Percentiles rank a stretch among this genome's conserved stretches.
phyloP scores from a whole-genome alignment of 2,113 vertebrate species.

The Bos indicus region DNA sequence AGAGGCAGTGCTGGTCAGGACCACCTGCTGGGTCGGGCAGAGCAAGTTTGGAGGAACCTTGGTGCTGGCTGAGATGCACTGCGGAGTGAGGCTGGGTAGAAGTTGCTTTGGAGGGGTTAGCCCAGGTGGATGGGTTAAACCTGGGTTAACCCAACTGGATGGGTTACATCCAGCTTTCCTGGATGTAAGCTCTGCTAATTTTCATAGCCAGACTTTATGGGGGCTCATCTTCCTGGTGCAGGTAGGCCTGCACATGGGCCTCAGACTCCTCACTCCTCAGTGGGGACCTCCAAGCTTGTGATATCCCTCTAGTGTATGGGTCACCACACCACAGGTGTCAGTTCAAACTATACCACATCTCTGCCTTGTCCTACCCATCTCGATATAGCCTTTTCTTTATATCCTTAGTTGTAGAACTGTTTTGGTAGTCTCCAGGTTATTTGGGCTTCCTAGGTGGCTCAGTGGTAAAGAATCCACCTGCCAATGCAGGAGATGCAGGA shows the following conservation, averaged over 20 bases:
- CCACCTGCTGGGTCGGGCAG: not conserved
- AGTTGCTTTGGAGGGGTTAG: not conserved
- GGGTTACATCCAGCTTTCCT: not conserved
- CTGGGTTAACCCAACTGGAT: not conserved
- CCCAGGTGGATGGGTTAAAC: not conserved
- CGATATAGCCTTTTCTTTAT: not conserved
- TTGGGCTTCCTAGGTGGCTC: not conserved
- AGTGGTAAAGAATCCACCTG: not conserved
- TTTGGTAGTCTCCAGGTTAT: not conserved
- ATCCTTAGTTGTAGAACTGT: not conserved
- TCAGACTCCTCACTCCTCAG: not conserved
- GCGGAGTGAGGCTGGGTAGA: not conserved
- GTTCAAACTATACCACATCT: not conserved
- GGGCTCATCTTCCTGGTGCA: not conserved
- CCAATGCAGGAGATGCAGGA: not conserved
- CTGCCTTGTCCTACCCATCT: not conserved
- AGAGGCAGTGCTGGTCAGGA: not conserved
- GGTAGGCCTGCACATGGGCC: not conserved
- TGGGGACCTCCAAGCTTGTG: not conserved
- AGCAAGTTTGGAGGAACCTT: not conserved
- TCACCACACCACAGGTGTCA: not conserved
- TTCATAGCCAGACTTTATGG: not conserved
- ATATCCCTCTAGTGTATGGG: not conserved
- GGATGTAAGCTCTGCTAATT: not conserved
- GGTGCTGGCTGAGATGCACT: not conserved